Evolutionary conservation across 2,113 vertebrate species (phyloP).

Genomic region (Neogale vison): DNA sequence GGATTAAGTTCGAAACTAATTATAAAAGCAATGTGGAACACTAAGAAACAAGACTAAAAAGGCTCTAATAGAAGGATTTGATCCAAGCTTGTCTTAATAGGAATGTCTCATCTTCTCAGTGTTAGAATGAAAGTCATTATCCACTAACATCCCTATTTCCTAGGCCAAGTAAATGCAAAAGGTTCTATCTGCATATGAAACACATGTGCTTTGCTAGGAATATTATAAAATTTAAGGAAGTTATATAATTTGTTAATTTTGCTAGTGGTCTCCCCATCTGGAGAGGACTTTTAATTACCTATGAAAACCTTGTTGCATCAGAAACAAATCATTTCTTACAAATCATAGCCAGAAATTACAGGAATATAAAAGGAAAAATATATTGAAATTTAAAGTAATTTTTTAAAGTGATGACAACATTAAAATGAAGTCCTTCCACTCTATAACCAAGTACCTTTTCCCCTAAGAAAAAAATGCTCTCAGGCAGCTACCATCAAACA

Average conservation of each 20-base stretch:
- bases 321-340: conserved; percentile 41
- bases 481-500: conserved; percentile 5
- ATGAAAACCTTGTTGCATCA: conserved; percentile 26
- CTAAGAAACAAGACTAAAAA: conserved; percentile 34
- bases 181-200: not conserved
- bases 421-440: conserved; percentile 46
- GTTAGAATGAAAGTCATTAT: conserved; percentile 49
- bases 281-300: conserved; percentile 31
- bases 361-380: not conserved
- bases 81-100: not conserved
- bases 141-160: conserved; percentile 36
- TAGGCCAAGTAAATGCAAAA: conserved; percentile 40
- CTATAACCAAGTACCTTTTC: not conserved
- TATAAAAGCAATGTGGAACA: conserved; percentile 20
- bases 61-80: not conserved
- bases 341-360: conserved; percentile 49
- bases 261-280: conserved; percentile 3
- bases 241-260: conserved; percentile 48
- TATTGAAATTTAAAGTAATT: conserved; percentile 21
- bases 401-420: conserved; percentile 36
- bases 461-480: not conserved
- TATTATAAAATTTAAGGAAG: conserved; percentile 13
- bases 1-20: conserved; percentile 58
- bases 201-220: not conserved
- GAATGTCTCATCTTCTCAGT: conserved; percentile 39